Evolutionary conservation across 2,113 vertebrate species (phyloP).

Genomic region (Dascyllus trimaculatus): DNA sequence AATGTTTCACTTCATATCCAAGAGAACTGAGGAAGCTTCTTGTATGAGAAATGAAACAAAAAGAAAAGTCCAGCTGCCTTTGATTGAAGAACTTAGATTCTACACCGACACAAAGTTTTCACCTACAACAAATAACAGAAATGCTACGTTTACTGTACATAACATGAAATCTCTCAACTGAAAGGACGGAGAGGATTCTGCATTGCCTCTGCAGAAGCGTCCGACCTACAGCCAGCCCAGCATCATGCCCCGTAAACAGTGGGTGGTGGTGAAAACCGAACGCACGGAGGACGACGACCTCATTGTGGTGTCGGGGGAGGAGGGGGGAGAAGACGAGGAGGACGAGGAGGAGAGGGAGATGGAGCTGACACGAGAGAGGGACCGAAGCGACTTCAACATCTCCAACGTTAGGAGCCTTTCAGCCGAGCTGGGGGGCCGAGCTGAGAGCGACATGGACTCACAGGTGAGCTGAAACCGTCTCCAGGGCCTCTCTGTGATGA

Average conservation of each 20-base stretch:
- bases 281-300: constrained; percentile 89
- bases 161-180: background rate
- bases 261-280: constrained; percentile 92
- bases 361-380: constrained; percentile 74
- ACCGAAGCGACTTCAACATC: constrained; percentile 86
- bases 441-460: constrained; percentile 76
- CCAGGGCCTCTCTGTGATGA: background rate
- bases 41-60: no score
- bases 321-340: constrained; percentile 89
- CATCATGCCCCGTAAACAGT: constrained; percentile 91
- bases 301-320: constrained; percentile 90
- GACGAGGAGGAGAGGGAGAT: constrained; percentile 83
- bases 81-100: no score
- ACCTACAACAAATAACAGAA: no score
- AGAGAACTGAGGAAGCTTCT: no score
- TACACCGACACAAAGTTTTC: no score
- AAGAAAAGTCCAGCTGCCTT: no score
- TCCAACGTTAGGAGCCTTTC: constrained; percentile 90
- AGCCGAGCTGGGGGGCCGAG: constrained; percentile 71
- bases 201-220: constrained; percentile 68
- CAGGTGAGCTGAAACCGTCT: constrained; percentile 67
- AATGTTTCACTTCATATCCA: no score
- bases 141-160: background rate
- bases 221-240: constrained; percentile 87
- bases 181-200: constrained; percentile 74